phyloP scores from a whole-genome alignment of 2,888 invertebrate genomes.

The Chrysodeixis includens region DNA sequence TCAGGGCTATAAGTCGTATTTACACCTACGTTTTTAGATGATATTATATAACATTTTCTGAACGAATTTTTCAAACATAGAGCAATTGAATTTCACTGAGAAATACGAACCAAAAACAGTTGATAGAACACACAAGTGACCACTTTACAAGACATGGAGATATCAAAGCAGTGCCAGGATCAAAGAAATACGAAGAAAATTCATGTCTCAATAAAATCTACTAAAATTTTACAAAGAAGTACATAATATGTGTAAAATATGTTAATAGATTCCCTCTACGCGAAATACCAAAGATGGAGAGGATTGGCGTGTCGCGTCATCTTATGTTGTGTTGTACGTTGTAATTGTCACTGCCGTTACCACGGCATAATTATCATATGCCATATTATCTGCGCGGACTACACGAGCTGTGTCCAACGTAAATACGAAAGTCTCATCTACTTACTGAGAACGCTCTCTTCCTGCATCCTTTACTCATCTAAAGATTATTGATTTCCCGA shows the following conservation, averaged over 20 bases:
- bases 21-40: not conserved
- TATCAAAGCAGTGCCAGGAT: not conserved
- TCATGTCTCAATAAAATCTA: not conserved
- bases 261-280: too few species aligned
- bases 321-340: too few species aligned
- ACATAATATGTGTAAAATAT: too few species aligned
- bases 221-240: not conserved
- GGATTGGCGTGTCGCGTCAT: too few species aligned
- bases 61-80: not conserved
- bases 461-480: not conserved
- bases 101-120: not conserved
- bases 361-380: too few species aligned
- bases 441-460: too few species aligned
- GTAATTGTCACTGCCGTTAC: too few species aligned
- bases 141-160: constrained; percentile 1
- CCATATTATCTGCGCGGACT: too few species aligned
- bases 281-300: too few species aligned
- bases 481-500: not conserved
- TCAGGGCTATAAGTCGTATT: not conserved
- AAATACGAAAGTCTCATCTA: too few species aligned
- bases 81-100: not conserved
- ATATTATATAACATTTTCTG: not conserved
- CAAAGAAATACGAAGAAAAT: not conserved
- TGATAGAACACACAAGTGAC: not conserved
- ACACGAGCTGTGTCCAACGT: too few species aligned